Percentiles rank a stretch among this genome's conserved stretches.
Evolutionary conservation across 1,140 invertebrate genomes (phyloP).

Genomic region (Caenorhabditis inopinata): DNA sequence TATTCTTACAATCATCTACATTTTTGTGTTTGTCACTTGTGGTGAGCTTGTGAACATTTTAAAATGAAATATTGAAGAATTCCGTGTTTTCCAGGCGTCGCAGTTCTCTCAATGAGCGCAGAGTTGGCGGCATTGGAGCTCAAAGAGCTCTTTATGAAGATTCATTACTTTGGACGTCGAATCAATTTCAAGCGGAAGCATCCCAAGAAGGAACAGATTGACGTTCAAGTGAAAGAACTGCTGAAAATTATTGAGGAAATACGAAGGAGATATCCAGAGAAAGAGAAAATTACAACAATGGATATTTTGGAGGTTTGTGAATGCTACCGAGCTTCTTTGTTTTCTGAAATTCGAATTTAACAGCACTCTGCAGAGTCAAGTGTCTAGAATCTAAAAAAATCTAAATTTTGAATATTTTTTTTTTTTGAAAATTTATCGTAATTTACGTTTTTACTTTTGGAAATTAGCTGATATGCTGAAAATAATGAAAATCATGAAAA

Average conservation of each 20-base stretch:
- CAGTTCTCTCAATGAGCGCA: conserved; percentile 65
- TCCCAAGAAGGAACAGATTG: conserved; percentile 57
- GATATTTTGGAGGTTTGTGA: conserved; percentile 61
- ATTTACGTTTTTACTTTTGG: no score
- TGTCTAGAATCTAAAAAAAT: no score
- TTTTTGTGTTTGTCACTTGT: conserved; percentile 64
- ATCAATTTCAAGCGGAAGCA: conserved; percentile 63
- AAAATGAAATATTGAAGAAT: no score
- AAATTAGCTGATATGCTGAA: no score
- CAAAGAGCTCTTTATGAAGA: conserved; percentile 64
- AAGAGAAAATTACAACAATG: conserved; percentile 61
- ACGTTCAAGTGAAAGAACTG: conserved; percentile 64
- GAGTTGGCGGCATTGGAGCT: conserved; percentile 62
- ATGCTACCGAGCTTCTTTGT: not conserved
- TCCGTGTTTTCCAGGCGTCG: conserved; percentile 53
- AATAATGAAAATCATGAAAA: no score
- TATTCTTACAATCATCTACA: conserved; percentile 62
- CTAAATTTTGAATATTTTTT: not conserved
- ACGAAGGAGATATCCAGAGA: conserved; percentile 63
- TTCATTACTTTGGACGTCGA: conserved; percentile 65
- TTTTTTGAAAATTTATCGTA: not conserved
- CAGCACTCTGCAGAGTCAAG: no score
- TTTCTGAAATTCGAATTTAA: no score
- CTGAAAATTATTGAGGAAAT: conserved; percentile 64
- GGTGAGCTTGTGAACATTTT: no score